phyloP scores from a whole-genome alignment of 1,140 invertebrate genomes.

The Amyelois transitella region DNA sequence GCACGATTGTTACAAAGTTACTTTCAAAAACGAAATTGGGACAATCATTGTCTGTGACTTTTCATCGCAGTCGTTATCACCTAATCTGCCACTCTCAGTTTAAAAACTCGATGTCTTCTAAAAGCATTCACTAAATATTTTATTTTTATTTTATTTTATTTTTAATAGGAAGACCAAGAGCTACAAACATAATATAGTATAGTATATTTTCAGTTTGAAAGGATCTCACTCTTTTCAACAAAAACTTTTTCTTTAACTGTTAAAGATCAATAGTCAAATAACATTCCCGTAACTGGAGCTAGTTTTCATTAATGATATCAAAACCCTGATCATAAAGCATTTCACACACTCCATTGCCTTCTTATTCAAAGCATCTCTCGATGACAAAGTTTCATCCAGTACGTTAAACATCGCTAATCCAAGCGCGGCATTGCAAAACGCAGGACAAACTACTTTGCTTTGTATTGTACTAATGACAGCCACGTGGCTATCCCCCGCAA shows the following conservation, averaged over 20 bases:
- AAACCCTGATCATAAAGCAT: not conserved
- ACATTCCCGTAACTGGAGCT: too few species aligned
- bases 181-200: too few species aligned
- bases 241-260: too few species aligned
- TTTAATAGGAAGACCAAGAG: too few species aligned
- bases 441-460: conserved; percentile 68
- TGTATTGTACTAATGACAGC: conserved; percentile 68
- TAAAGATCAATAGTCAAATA: too few species aligned
- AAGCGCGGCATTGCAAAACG: conserved; percentile 64
- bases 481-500: conserved; percentile 70
- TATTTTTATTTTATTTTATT: too few species aligned
- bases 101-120: too few species aligned
- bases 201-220: too few species aligned
- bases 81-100: too few species aligned
- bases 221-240: too few species aligned
- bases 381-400: conserved; percentile 50
- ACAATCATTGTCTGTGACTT: not conserved
- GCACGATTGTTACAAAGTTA: not conserved
- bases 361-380: conserved; percentile 8
- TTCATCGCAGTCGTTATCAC: too few species aligned
- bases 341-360: not conserved
- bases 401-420: conserved; percentile 63
- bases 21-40: not conserved
- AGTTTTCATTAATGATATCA: not conserved
- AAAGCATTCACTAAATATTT: too few species aligned